Percentiles rank a stretch among this genome's conserved stretches.
Conservation (phyloP, 2,113 vertebrate genomes). For the Lepidothrix coronata region DNA sequence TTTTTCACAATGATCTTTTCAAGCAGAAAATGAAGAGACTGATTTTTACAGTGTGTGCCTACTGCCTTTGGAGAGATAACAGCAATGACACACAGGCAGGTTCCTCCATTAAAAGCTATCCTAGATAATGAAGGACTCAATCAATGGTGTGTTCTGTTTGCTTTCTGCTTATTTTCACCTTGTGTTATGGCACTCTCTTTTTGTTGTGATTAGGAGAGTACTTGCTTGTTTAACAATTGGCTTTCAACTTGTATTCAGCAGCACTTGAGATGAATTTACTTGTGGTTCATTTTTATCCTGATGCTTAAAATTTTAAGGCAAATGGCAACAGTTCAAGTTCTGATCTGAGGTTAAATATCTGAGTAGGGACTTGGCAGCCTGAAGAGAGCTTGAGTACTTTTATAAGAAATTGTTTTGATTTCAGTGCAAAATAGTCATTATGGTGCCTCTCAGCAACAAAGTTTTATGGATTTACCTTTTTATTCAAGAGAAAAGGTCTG, state of each 20-base stretch:
- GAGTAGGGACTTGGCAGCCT: neutral
- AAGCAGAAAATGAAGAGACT: conserved; percentile 94
- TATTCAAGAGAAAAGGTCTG: neutral
- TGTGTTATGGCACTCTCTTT: conserved; percentile 50
- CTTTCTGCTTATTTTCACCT: conserved; percentile 74
- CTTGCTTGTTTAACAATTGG: conserved; percentile 3
- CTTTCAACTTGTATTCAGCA: conserved; percentile 20
- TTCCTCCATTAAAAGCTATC: conserved; percentile 79
- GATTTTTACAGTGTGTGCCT: conserved; percentile 83
- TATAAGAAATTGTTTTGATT: neutral
- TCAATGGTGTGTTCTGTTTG: conserved; percentile 87
- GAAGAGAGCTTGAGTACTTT: neutral
- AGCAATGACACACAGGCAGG: conserved; percentile 75
- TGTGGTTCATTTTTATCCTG: neutral
- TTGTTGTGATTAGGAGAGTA: conserved; percentile 42
- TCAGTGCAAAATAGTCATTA: neutral
- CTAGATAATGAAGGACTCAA: conserved; percentile 89
- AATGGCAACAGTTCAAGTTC: neutral
- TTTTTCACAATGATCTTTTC: conserved; percentile 87
- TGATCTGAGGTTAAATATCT: neutral
- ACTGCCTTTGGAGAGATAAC: conserved; percentile 85
- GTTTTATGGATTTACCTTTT: neutral
- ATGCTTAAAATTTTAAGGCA: neutral
- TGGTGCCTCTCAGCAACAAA: neutral
- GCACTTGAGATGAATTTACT: conserved; percentile 29